A percentile compares a stretch with the other conserved stretches of the same genome.
These are phyloP conservation scores for Bombylius major DNA, from an alignment of 2,888 invertebrate genomes.

Conservation along the genomic window DNA sequence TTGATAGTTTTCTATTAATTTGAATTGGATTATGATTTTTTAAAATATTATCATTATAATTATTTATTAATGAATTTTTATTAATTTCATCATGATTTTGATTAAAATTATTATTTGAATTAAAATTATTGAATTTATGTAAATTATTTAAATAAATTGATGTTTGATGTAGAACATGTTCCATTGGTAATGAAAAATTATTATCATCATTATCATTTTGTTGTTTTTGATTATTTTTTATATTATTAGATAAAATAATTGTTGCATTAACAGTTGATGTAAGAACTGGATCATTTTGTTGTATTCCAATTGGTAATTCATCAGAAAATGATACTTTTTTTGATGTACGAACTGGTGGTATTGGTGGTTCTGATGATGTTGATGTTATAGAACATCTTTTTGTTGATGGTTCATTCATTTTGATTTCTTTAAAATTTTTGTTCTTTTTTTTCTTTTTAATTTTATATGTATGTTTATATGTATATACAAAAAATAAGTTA, in stretches of 20 bases:
- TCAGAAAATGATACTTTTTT: conserved; percentile 37
- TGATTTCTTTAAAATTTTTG: background rate
- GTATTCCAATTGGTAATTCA: conserved; percentile 23
- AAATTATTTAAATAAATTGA: conserved; percentile 31
- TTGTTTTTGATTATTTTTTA: background rate
- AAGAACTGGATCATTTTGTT: background rate
- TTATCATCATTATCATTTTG: background rate
- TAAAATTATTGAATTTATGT: conserved; percentile 17
- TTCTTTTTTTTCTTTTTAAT: background rate
- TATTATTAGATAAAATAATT: conserved; percentile 3
- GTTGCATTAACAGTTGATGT: background rate
- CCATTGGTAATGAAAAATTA: conserved; percentile 16
- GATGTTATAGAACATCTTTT: background rate
- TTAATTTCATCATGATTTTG: background rate
- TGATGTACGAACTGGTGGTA: conserved; percentile 29
- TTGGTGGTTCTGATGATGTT: conserved; percentile 18
- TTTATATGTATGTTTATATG: too few species aligned
- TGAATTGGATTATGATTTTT: too few species aligned
- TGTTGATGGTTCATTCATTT: background rate
- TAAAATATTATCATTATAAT: too few species aligned
- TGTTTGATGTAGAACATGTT: conserved; percentile 27
- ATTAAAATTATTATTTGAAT: background rate
- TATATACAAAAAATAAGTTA: too few species aligned
- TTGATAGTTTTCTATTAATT: too few species aligned
- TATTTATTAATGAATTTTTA: too few species aligned